A percentile compares a stretch with the other conserved stretches of the same genome.
phyloP scores from a whole-genome alignment of 2,113 vertebrate genomes.

The Columba janthina region DNA sequence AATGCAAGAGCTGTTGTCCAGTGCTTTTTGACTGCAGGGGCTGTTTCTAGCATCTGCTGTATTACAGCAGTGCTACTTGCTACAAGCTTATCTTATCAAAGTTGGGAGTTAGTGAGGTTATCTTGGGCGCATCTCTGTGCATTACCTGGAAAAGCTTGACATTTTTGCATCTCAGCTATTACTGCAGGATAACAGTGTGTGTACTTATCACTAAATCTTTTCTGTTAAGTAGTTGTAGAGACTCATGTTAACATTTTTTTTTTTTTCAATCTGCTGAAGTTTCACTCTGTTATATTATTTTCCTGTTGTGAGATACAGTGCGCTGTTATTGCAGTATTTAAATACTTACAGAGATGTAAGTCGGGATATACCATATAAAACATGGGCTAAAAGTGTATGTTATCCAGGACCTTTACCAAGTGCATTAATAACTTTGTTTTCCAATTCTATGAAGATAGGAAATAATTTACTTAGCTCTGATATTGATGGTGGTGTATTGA shows the following conservation, averaged over 20 bases:
- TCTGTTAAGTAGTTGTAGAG: not conserved
- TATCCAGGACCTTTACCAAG: not conserved
- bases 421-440: not conserved
- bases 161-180: not conserved
- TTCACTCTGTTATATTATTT: not conserved
- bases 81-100: not conserved
- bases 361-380: not conserved
- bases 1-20: not conserved
- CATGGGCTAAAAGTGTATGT: not conserved
- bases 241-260: not conserved
- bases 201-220: not conserved
- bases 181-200: not conserved
- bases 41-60: not conserved
- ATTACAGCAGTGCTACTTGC: not conserved
- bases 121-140: not conserved
- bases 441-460: not conserved
- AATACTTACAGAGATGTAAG: not conserved
- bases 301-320: not conserved
- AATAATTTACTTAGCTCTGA: not conserved
- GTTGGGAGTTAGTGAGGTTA: not conserved
- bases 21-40: not conserved
- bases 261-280: not conserved
- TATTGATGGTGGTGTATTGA: not conserved
- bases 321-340: not conserved
- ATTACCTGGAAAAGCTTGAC: not conserved